Percentiles rank a stretch among this genome's conserved stretches.
Evolutionary conservation across 2,888 invertebrate genomes (phyloP).

Genomic region (Oscheius myriophilus): DNA sequence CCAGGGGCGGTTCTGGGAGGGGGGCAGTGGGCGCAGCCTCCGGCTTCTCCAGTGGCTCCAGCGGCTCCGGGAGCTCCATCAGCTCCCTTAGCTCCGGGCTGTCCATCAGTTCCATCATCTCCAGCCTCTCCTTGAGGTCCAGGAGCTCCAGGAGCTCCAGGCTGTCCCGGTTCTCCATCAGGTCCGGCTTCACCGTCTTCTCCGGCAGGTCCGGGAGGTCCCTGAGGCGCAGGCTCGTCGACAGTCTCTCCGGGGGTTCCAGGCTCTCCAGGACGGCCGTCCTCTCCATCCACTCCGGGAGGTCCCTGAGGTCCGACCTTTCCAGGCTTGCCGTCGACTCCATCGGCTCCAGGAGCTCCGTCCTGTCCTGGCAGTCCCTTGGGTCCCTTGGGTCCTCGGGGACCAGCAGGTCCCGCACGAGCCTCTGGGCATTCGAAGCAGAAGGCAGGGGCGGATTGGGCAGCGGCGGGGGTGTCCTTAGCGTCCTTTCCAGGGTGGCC

Average conservation of each 20-base stretch:
- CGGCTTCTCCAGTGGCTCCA: slow-evolving; percentile 47
- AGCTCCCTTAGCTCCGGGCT: slow-evolving; percentile 54
- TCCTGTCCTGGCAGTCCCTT: slow-evolving; percentile 21
- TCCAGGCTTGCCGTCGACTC: slow-evolving; percentile 34
- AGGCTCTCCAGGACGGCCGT: slow-evolving; percentile 57
- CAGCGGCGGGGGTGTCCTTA: slow-evolving; percentile 1
- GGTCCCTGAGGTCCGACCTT: slow-evolving; percentile 41
- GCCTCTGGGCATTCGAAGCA: slow-evolving; percentile 32
- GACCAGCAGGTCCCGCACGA: slow-evolving; percentile 27
- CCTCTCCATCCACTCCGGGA: slow-evolving; percentile 50
- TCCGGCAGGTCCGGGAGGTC: slow-evolving; percentile 42
- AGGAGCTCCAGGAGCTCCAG: slow-evolving; percentile 15
- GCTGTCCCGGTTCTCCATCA: slow-evolving; percentile 23
- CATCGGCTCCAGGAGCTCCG: slow-evolving; percentile 25
- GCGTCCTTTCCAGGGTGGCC: slow-evolving; percentile 24
- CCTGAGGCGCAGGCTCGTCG: slow-evolving; percentile 32
- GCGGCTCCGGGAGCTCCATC: slow-evolving; percentile 54
- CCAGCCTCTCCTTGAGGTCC: slow-evolving; percentile 23
- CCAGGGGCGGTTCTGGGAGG: slow-evolving; percentile 64
- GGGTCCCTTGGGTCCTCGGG: slow-evolving; percentile 30
- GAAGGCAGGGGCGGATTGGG: slow-evolving; percentile 18
- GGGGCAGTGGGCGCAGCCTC: slow-evolving; percentile 65
- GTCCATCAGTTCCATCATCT: slow-evolving; percentile 29
- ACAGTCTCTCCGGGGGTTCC: slow-evolving; percentile 47
- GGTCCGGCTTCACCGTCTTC: slow-evolving; percentile 27